Evolutionary conservation across 2,888 invertebrate genomes (phyloP), one percentile per base, ranked within the genome.

Genomic region (Tetheella fluctuosa): DNA sequence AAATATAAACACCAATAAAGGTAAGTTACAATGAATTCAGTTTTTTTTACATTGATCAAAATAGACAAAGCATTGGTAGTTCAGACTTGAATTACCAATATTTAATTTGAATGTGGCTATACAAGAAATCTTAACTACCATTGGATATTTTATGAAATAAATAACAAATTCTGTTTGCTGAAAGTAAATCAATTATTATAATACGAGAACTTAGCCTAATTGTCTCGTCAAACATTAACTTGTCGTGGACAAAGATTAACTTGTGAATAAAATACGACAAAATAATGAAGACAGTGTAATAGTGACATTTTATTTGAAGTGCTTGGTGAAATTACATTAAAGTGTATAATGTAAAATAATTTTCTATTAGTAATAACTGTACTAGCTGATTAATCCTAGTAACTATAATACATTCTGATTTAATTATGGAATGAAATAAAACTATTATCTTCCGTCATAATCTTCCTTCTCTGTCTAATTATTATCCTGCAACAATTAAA

Each of bases 261-360:
- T 20, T 48, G 10, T 48, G 20, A 48, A 48, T 48, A 20, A 48
- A 48, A 48, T 48, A 48, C 17, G 39, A 39, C 39, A 39, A 34
- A 34, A 34, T 34, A 34, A 34, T 13, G 34, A 34, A 34, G 34
- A 34, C 34, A 34, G 7, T 34, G 13, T 39, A 39, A 39, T n/a
- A 10, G 39, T 39, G 39, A 39, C 1, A 48, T 20, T 48, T 48
- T 20, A 48, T 48, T 20, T 20, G 3, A 42, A 42, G 17, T 20
- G 20, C 48, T 48, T 48, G 3, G 12, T 7, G 15, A 48, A 20
- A 10, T n/a, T 37, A 15, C 15, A 37, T 42, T 42, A 17, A 7
- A 42, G 8, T 17, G 37, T 1, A 37, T 37, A 37, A 15, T 37
- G 37, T 37, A 15, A 30, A 30, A 30, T 30, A 10, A 8, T 30